Base-by-base conservation (phyloP, 2,113 vertebrate species). In the Blennius ocellaris region DNA sequence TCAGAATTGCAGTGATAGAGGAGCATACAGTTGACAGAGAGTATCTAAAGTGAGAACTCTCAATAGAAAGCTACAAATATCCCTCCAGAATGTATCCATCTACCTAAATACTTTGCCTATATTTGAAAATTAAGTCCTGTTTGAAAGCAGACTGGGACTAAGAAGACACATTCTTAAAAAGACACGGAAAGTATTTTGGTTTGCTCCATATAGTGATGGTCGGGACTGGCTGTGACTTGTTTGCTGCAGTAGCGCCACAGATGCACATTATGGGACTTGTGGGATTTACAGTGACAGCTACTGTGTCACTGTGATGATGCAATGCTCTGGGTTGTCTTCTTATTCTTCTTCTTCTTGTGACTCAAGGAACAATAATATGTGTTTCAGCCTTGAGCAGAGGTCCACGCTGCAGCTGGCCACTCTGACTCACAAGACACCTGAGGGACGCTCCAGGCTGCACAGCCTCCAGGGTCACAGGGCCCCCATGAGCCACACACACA, bases 251-350 rank as follows among this genome's bases (percentile, higher is more conserved):
- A 30, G 21, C 21, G 21, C 21, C 63, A 78, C 52, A 78, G 47
- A 8, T 14, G 44, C 43, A 55, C 21, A 52, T 52, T 57, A 17
- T 15, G 57, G 59, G 52, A 80, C 60, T 17, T 57, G 58, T 66
- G 44, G 54, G 48, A 54, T 73, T 65, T 69, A 59, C 65, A 61
- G 63, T 61, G 61, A 70, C 69, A 52, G 44, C 48, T 14, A 50
- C 65, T 55, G 62, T 80, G 78, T 69, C 68, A 68, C 41, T 64
- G 52, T 11, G 59, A 74, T 64, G 73, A 81, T 80, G 65, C 57
- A 69, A 62, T 40, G 11, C 52, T 40, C 6, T 8, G 17, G 0
- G 53, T 63, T 50, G 71, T 74, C 6, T 80, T 79, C 21, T 30
- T 30, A 2, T 30, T 30, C 21, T 30, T 30, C 21, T 30, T 30